A percentile compares a stretch with the other conserved stretches of the same genome.
phyloP scores from a whole-genome alignment of 2,888 invertebrate genomes.

The Acleris literana region DNA sequence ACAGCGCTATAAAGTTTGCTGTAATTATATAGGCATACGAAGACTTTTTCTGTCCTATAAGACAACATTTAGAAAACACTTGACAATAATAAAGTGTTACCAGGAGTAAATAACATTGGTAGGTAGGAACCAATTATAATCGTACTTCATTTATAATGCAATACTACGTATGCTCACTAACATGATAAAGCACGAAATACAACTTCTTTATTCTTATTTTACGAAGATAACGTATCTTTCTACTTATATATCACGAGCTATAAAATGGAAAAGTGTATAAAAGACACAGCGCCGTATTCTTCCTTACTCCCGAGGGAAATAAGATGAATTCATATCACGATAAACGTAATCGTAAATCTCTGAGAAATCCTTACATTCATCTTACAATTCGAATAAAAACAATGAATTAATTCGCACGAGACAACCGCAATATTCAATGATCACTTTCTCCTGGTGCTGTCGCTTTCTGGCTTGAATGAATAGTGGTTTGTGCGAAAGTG shows the following conservation, averaged over 20 bases:
- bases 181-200: conserved; percentile 1
- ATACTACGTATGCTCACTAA: too few relatives aligned
- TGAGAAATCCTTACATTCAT: conserved; percentile 31
- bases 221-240: background rate
- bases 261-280: conserved; percentile 26
- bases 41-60: too few relatives aligned
- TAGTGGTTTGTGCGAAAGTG: conserved; percentile 23
- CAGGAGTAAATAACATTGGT: too few relatives aligned
- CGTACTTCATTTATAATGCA: too few relatives aligned
- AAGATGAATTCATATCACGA: conserved; percentile 36
- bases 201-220: background rate
- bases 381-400: conserved; percentile 26
- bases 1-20: background rate
- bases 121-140: too few relatives aligned
- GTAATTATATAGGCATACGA: too few relatives aligned
- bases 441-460: conserved; percentile 35
- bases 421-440: conserved; percentile 27
- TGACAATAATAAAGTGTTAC: too few relatives aligned
- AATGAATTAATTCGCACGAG: conserved; percentile 36
- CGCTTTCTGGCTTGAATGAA: conserved; percentile 27
- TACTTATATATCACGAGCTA: background rate
- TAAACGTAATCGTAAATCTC: conserved; percentile 35
- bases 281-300: conserved; percentile 17
- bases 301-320: conserved; percentile 31
- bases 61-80: too few relatives aligned